These are phyloP conservation scores for Agriopis marginaria DNA, from an alignment of 2,888 invertebrate genomes.

Conservation along the genomic window DNA sequence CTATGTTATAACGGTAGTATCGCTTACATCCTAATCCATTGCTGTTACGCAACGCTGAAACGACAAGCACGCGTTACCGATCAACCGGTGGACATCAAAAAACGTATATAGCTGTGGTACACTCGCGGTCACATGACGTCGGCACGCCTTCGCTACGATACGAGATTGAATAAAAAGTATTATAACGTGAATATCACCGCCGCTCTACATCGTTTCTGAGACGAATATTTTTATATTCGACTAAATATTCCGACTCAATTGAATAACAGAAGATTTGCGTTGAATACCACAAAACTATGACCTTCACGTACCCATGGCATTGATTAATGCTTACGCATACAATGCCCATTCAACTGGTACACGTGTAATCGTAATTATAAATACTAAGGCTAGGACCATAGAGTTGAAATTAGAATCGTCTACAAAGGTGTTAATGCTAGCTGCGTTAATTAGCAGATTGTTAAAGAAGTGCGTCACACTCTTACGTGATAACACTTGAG, in stretches of 20 bases:
- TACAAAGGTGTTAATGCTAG: conserved; percentile 49
- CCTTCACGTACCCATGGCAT: conserved; percentile 80
- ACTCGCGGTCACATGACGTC: conserved; percentile 55
- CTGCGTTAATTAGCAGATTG: conserved; percentile 75
- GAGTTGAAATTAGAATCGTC: conserved; percentile 59
- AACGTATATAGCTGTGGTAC: conserved; percentile 39
- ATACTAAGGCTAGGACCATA: conserved; percentile 56
- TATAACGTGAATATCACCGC: conserved; percentile 35
- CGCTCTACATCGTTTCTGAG: conserved; percentile 42
- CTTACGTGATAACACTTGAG: conserved; percentile 55
- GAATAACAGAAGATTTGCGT: conserved; percentile 59
- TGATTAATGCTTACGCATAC: conserved; percentile 81
- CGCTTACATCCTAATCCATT: conserved; percentile 49
- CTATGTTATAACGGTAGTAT: conserved; percentile 49
- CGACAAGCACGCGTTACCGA: conserved; percentile 32
- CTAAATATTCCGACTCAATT: conserved; percentile 34
- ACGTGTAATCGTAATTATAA: conserved; percentile 54
- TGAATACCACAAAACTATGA: conserved; percentile 63
- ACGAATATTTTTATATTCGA: conserved; percentile 37
- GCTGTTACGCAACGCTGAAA: conserved; percentile 48
- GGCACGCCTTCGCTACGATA: conserved; percentile 53
- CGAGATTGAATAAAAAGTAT: conserved; percentile 41
- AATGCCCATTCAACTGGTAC: conserved; percentile 71
- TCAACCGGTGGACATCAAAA: conserved; percentile 51
- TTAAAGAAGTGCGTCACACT: conserved; percentile 70